Evolutionary conservation across 2,113 vertebrate genomes (phyloP).

Genomic region (Tetrax tetrax): DNA sequence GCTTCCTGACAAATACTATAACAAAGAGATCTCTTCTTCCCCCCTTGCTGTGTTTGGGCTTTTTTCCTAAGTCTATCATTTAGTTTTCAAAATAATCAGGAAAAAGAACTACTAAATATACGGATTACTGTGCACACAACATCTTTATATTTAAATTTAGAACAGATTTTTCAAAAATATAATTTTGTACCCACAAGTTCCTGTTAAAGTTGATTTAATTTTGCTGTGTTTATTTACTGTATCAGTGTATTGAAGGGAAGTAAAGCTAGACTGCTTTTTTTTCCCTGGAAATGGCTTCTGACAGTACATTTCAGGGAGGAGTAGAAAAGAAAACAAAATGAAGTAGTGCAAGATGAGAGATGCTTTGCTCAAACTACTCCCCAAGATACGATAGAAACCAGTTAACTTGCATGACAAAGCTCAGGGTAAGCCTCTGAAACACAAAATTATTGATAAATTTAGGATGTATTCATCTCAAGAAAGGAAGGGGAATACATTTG

Average conservation of each 20-base stretch:
- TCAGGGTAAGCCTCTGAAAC: not conserved
- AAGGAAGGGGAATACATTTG: not conserved
- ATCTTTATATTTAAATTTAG: not conserved
- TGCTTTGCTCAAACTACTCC: not conserved
- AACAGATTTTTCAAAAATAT: not conserved
- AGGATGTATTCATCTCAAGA: not conserved
- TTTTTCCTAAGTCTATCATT: not conserved
- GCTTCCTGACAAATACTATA: not conserved
- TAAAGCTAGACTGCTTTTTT: not conserved
- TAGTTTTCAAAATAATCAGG: not conserved
- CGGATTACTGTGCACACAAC: not conserved
- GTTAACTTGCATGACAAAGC: not conserved
- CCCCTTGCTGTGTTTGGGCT: not conserved
- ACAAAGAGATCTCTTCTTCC: not conserved
- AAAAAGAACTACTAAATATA: not conserved
- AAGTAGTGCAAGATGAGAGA: not conserved
- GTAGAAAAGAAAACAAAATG: not conserved
- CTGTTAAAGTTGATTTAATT: not conserved
- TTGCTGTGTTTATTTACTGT: not conserved
- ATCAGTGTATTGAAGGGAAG: not conserved
- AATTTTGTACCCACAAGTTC: not conserved
- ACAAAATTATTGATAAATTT: not conserved
- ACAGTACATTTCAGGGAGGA: not conserved
- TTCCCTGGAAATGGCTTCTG: not conserved
- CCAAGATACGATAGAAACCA: not conserved